Base-by-base conservation (phyloP, 2,113 vertebrate genomes). In the Chitala chitala region DNA sequence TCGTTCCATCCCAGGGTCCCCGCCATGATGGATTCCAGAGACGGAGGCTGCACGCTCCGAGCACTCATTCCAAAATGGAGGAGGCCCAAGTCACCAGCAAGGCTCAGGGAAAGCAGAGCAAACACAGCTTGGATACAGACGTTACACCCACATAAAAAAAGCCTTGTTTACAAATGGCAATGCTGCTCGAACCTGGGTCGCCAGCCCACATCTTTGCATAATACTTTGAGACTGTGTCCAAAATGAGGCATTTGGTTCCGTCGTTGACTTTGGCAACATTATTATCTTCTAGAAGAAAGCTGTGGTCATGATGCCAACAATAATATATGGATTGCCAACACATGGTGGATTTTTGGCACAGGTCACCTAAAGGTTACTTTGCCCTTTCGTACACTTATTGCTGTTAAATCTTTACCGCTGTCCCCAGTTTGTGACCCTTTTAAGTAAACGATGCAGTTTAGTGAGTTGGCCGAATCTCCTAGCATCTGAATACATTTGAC, bases 111-210 rank as follows among this genome's bases (percentile, higher is more conserved):
- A 44, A 46, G 40, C 53, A 61, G 22, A 61, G 26, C 55, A 59
- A 61, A 58, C 58, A 51, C 72, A 73, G 58, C 72, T 63, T 61
- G 44, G 26, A 73, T 73, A 51, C 72, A 73, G 72, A 64, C 42
- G 72, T 61, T 63, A 73, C 71, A 73, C 71, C 56, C 71, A 58
- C 56, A 63, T 63, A 33, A 73, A 44, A 56, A 63, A 63, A 61
- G 42, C 56, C 26, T 64, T 64, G 56, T 50, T 38, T 48, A 73
- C 56, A 73, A 73, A 73, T 63, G 58, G 46, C 46, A 51, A 46
- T 51, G 44, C 72, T 50, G 72, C 68, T 69, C 15, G 40, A 69
- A 63, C 58, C 38, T 72, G 71, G 42, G 40, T 64, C 50, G 54
- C 55, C 68, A n/a, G 72, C 72, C 72, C 58, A 59, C 44, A 13